phyloP scores from a whole-genome alignment of 2,113 vertebrate species.

The Phyllopteryx taeniolatus region DNA sequence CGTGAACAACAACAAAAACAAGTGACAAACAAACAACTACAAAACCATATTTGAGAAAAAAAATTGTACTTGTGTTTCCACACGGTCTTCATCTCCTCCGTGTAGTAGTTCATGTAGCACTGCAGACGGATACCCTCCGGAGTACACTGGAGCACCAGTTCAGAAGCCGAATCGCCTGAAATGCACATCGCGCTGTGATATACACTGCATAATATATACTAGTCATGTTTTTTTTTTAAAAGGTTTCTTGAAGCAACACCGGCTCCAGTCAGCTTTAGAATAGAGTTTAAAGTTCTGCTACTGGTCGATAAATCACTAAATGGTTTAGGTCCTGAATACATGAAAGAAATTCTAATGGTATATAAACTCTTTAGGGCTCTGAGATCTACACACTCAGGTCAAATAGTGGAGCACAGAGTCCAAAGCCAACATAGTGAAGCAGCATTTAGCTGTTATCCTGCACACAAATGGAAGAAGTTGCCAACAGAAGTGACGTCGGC shows the following conservation, averaged over 20 bases:
- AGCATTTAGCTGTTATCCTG: no score
- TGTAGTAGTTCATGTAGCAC: constrained; percentile 93
- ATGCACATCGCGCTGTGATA: neutral
- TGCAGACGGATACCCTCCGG: constrained; percentile 95
- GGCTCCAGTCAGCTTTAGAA: no score
- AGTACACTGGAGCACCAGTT: constrained; percentile 89
- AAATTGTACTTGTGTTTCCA: constrained; percentile 87
- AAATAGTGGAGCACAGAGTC: neutral
- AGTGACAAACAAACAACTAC: neutral
- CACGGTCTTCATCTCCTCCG: constrained; percentile 89
- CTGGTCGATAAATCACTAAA: no score
- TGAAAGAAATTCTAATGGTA: no score
- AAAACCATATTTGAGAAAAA: neutral
- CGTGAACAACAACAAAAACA: neutral
- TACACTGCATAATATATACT: neutral
- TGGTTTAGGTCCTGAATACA: no score
- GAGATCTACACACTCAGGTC: no score
- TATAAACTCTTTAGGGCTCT: no score
- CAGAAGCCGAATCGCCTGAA: constrained; percentile 87
- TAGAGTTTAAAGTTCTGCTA: no score
- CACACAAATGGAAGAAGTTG: neutral
- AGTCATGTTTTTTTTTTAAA: neutral
- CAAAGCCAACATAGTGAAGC: no score
- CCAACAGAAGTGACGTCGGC: no score
- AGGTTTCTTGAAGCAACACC: no score